Conservation (phyloP, 2,797 vertebrate species). For the Cichlasoma orientale region DNA sequence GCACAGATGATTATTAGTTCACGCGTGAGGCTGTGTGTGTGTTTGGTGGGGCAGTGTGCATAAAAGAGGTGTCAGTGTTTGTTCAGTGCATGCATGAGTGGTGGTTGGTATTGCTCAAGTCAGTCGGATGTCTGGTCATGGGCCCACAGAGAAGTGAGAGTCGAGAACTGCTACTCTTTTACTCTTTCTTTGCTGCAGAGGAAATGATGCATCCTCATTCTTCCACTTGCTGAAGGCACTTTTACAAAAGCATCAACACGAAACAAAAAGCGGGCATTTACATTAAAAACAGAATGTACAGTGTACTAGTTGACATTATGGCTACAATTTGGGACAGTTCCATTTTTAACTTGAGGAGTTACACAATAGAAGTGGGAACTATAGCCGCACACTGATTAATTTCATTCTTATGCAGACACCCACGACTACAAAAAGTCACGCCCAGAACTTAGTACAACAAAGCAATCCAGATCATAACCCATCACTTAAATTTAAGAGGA, state of each 20-base stretch:
- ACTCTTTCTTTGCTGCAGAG: background rate
- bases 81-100: background rate
- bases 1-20: background rate
- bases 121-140: conserved; percentile 30
- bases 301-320: background rate
- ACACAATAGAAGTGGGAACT: background rate
- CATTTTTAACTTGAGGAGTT: background rate
- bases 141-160: conserved; percentile 62
- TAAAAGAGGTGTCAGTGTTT: conserved; percentile 22
- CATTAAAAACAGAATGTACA: background rate
- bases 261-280: background rate
- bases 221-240: background rate
- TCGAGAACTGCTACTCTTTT: background rate
- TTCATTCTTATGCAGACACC: background rate
- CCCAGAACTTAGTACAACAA: background rate
- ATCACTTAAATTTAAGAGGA: background rate
- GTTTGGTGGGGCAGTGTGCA: conserved; percentile 26
- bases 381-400: background rate
- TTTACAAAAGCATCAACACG: background rate
- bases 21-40: background rate
- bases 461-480: background rate
- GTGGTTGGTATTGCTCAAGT: conserved; percentile 48
- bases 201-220: conserved; percentile 11
- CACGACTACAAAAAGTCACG: background rate
- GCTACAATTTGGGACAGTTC: background rate